Evolutionary conservation across 2,888 invertebrate species (phyloP).

Genomic region (Polydrusus cervinus): DNA sequence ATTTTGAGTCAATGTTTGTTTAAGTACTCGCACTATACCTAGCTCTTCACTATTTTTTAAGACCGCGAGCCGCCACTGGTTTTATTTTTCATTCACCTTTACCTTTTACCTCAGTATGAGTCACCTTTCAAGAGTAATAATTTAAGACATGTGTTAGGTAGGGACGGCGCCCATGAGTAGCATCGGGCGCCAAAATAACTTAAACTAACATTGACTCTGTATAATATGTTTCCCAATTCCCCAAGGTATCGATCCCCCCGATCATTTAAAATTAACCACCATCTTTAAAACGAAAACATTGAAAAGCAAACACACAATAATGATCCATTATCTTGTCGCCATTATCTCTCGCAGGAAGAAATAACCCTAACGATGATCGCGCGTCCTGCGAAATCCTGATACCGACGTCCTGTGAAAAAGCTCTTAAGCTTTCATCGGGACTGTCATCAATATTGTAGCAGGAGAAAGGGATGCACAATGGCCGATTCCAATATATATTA

Average conservation of each 20-base stretch:
- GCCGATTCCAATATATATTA: slow-evolving; percentile 54
- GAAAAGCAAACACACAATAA: slow-evolving; percentile 56
- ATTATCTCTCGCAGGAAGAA: slow-evolving; percentile 54
- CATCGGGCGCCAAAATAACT: too few relatives aligned
- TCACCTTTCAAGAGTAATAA: too few relatives aligned
- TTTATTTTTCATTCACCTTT: too few relatives aligned
- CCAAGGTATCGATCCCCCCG: slow-evolving; percentile 41
- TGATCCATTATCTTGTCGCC: slow-evolving; percentile 55
- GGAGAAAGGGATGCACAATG: slow-evolving; percentile 53
- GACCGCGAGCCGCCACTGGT: too few relatives aligned
- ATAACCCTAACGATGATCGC: slow-evolving; percentile 56
- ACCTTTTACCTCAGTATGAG: too few relatives aligned
- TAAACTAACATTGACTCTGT: too few relatives aligned
- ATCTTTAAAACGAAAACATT: slow-evolving; percentile 55
- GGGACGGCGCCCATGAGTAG: too few relatives aligned
- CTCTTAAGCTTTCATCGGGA: slow-evolving; percentile 55
- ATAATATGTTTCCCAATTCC: background rate
- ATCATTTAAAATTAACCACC: slow-evolving; percentile 53
- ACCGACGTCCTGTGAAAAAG: slow-evolving; percentile 56
- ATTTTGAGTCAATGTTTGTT: too few relatives aligned
- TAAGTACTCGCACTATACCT: too few relatives aligned
- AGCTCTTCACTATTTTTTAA: too few relatives aligned
- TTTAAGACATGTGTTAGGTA: too few relatives aligned
- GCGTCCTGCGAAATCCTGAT: slow-evolving; percentile 54
- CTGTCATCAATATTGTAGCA: slow-evolving; percentile 56